Percentiles rank a stretch among this genome's conserved stretches.
Conservation (phyloP, 2,888 invertebrate species). For the Drosophila kuntzei region DNA sequence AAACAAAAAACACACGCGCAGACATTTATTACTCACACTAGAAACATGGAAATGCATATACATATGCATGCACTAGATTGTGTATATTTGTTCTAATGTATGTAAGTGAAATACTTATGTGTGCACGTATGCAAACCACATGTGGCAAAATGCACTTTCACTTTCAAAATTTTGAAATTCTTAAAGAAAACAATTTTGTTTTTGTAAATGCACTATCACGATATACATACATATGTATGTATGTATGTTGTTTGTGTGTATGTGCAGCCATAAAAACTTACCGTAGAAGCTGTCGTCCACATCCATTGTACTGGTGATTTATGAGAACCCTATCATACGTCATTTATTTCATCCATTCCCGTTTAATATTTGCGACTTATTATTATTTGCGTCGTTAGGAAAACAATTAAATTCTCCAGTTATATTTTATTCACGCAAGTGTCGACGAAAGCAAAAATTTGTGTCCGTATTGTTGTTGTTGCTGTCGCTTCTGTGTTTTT, state of each 20-base stretch:
- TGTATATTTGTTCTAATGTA: neutral
- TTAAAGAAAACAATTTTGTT: neutral
- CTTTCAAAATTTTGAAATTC: conserved; percentile 14
- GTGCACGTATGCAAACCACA: neutral
- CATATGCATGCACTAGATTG: neutral
- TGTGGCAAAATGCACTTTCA: conserved; percentile 9
- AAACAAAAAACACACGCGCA: neutral
- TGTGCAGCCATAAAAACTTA: conserved; percentile 30
- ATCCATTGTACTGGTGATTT: conserved; percentile 47
- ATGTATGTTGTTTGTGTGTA: conserved; percentile 10
- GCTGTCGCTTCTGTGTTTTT: no score
- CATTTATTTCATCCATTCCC: conserved; percentile 25
- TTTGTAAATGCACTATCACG: conserved; percentile 14
- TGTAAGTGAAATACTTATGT: neutral
- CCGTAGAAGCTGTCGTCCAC: conserved; percentile 65
- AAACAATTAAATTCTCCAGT: neutral
- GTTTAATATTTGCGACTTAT: neutral
- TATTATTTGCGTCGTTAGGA: conserved; percentile 1
- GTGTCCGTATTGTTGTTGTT: no score
- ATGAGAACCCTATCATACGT: conserved; percentile 14
- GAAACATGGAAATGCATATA: conserved; percentile 1
- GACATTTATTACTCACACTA: neutral
- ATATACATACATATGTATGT: neutral
- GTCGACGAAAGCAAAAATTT: conserved; percentile 71
- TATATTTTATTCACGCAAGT: conserved; percentile 34